Percentiles rank a stretch among this genome's conserved stretches.
Evolutionary conservation across 2,888 invertebrate species (phyloP).

Genomic region (Agrilus mali): DNA sequence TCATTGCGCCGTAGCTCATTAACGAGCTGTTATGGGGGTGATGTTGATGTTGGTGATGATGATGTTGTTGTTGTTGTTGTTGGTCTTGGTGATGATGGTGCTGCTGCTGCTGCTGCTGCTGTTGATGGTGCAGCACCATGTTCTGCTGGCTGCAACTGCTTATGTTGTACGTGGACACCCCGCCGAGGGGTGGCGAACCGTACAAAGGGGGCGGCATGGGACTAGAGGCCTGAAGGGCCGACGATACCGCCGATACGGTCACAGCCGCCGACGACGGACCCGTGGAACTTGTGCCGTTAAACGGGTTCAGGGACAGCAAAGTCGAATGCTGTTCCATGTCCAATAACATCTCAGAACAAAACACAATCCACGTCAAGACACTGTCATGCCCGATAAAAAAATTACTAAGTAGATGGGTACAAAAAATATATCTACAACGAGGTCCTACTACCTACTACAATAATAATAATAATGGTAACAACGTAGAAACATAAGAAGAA

Average conservation of each 20-base stretch:
- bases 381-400: no score
- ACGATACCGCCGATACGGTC: constrained; percentile 48
- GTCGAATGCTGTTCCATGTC: constrained; percentile 78
- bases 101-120: constrained; percentile 20
- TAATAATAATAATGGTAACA: no score
- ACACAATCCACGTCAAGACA: no score
- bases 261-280: constrained; percentile 43
- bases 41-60: constrained; percentile 16
- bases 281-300: constrained; percentile 58
- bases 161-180: constrained; percentile 8
- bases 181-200: constrained; percentile 31
- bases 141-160: constrained; percentile 25
- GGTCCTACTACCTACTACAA: no score
- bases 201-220: constrained; percentile 33
- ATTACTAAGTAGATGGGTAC: not conserved
- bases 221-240: constrained; percentile 27
- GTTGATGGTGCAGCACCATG: constrained; percentile 14
- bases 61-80: constrained; percentile 6
- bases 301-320: constrained; percentile 78
- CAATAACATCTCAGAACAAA: constrained; percentile 51
- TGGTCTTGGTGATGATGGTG: constrained; percentile 19
- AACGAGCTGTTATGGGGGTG: constrained; percentile 26
- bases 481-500: no score
- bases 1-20: constrained; percentile 27
- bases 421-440: not conserved